Conservation (phyloP, 1,140 invertebrate species). For the Brachionus manjavacas region DNA sequence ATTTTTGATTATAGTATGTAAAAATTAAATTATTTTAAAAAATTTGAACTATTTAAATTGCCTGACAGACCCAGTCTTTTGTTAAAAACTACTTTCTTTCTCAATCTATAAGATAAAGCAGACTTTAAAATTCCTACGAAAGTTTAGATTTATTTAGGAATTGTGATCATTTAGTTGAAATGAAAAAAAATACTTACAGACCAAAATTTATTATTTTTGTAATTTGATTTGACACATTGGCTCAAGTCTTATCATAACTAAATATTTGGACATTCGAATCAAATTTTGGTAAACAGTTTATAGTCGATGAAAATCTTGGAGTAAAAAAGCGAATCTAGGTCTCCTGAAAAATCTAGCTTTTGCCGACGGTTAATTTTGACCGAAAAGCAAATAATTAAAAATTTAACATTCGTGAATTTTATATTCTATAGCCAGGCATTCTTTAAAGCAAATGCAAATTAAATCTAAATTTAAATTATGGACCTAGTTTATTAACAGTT, state of each 20-base stretch:
- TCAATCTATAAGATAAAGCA: too few relatives aligned
- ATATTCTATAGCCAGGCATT: neutral
- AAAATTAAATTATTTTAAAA: too few relatives aligned
- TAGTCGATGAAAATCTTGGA: neutral
- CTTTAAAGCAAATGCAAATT: neutral
- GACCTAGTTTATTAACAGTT: neutral
- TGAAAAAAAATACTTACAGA: neutral
- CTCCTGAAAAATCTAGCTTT: neutral
- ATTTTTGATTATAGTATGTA: too few relatives aligned
- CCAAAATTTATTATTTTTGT: neutral
- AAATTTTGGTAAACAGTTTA: neutral
- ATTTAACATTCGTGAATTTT: neutral
- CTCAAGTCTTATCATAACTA: neutral
- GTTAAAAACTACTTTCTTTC: too few relatives aligned
- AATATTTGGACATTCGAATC: neutral
- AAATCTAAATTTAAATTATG: neutral
- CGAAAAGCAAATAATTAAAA: neutral
- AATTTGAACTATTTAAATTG: too few relatives aligned
- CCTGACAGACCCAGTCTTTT: too few relatives aligned
- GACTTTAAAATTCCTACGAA: too few relatives aligned
- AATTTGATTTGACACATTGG: neutral
- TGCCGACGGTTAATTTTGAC: neutral
- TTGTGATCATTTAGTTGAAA: neutral
- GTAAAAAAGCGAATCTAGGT: neutral
- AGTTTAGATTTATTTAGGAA: neutral